phyloP scores from a whole-genome alignment of 1,140 invertebrate species.

The Panagrolaimus sp. region DNA sequence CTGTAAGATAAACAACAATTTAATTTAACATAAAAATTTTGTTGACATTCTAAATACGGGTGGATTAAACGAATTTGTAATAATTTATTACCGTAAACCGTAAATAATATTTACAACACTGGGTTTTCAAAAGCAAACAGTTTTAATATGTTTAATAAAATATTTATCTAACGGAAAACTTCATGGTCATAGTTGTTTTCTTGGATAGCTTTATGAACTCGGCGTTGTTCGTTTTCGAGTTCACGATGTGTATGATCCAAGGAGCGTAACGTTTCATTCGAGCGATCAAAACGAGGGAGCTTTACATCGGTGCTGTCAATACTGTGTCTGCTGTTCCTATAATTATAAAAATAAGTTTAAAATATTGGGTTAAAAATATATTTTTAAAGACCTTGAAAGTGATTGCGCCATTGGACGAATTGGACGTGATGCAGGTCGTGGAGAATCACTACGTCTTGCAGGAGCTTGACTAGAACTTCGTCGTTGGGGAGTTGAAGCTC shows the following conservation, averaged over 20 bases:
- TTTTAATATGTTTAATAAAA: too few species aligned
- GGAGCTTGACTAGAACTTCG: slow-evolving; percentile 2
- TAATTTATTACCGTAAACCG: too few species aligned
- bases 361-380: neutral
- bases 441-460: neutral
- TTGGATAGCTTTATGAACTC: neutral
- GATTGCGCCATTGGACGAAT: neutral
- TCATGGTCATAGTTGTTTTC: neutral
- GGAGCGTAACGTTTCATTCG: neutral
- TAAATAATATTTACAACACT: too few species aligned
- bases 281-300: neutral
- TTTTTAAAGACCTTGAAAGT: neutral
- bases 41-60: too few species aligned
- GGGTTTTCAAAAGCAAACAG: too few species aligned
- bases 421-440: neutral
- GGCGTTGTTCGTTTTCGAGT: neutral
- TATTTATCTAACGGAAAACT: neutral
- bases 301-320: neutral
- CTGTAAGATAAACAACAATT: too few species aligned
- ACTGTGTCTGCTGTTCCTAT: neutral
- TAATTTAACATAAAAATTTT: too few species aligned
- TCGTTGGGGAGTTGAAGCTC: neutral
- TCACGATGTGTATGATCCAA: neutral
- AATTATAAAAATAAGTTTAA: neutral
- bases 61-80: too few species aligned